phyloP scores from a whole-genome alignment of 1,140 invertebrate genomes.

The Anastrepha obliqua region DNA sequence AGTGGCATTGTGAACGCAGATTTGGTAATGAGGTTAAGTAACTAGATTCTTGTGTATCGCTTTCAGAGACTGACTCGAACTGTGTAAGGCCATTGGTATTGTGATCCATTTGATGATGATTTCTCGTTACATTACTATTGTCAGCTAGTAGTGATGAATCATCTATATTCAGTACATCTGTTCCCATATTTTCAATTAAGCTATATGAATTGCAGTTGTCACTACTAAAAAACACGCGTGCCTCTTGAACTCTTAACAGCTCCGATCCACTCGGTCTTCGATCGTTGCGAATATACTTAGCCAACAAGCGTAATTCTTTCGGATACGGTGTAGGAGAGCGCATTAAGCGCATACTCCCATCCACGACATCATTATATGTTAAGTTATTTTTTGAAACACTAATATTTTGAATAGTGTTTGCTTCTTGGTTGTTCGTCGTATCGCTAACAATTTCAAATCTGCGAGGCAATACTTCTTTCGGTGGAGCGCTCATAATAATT shows the following conservation, averaged over 20 bases:
- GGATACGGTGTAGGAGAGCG: slow-evolving; percentile 94
- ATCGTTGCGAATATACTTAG: slow-evolving; percentile 79
- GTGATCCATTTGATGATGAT: neutral
- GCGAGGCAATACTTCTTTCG: neutral
- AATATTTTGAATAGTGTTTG: neutral
- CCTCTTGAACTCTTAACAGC: too few species aligned
- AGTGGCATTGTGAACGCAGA: too few species aligned
- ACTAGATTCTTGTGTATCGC: neutral
- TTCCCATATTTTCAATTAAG: neutral
- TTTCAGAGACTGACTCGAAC: too few species aligned
- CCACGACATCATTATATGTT: neutral
- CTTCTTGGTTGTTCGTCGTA: neutral
- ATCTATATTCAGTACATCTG: neutral
- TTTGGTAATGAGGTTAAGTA: neutral
- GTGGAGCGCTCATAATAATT: slow-evolving; percentile 62
- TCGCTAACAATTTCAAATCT: neutral
- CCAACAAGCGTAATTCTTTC: slow-evolving; percentile 91
- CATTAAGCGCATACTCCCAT: slow-evolving; percentile 75
- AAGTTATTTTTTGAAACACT: neutral
- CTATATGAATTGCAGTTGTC: too few species aligned
- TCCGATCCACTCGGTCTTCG: neutral
- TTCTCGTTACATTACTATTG: neutral
- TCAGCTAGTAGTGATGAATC: neutral
- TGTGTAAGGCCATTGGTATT: neutral
- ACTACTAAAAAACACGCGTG: too few species aligned